phyloP scores from a whole-genome alignment of 2,888 invertebrate genomes.

The Epiperipatus broadwayi region DNA sequence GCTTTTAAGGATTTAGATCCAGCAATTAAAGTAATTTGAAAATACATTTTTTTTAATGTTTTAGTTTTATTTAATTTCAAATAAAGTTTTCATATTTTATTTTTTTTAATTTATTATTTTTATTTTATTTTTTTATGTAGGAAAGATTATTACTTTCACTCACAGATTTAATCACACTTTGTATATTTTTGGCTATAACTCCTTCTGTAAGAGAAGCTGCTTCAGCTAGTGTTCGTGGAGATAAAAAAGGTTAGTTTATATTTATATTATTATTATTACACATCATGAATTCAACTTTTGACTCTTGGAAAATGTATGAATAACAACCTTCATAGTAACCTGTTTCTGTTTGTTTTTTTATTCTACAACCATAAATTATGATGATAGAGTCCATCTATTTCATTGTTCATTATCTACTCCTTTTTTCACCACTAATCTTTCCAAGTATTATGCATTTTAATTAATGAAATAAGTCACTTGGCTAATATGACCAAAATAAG shows the following conservation, averaged over 20 bases:
- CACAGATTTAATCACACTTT: slow-evolving; percentile 63
- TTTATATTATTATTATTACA: background rate
- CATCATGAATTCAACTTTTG: slow-evolving; percentile 30
- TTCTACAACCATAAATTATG: too few species aligned
- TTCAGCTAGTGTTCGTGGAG: slow-evolving; percentile 24
- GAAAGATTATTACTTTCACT: slow-evolving; percentile 66
- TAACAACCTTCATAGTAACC: too few species aligned
- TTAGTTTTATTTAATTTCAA: slow-evolving; percentile 31
- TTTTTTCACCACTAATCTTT: too few species aligned
- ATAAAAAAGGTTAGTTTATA: slow-evolving; percentile 26
- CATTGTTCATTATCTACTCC: too few species aligned
- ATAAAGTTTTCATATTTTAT: too few species aligned
- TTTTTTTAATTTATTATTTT: slow-evolving; percentile 24
- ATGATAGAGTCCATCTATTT: too few species aligned
- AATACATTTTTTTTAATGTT: slow-evolving; percentile 8
- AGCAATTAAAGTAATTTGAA: slow-evolving; percentile 22
- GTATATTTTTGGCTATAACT: slow-evolving; percentile 59
- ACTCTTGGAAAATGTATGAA: slow-evolving; percentile 37
- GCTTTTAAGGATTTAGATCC: slow-evolving; percentile 27
- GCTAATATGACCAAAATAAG: too few species aligned
- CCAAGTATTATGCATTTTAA: too few species aligned
- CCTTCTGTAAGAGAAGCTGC: slow-evolving; percentile 49
- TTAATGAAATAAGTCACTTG: too few species aligned
- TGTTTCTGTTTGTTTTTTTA: too few species aligned
- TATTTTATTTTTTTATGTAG: slow-evolving; percentile 45